A percentile compares a stretch with the other conserved stretches of the same genome.
Evolutionary conservation across 2,797 vertebrate species (phyloP).

Genomic region (Artibeus jamaicensis): DNA sequence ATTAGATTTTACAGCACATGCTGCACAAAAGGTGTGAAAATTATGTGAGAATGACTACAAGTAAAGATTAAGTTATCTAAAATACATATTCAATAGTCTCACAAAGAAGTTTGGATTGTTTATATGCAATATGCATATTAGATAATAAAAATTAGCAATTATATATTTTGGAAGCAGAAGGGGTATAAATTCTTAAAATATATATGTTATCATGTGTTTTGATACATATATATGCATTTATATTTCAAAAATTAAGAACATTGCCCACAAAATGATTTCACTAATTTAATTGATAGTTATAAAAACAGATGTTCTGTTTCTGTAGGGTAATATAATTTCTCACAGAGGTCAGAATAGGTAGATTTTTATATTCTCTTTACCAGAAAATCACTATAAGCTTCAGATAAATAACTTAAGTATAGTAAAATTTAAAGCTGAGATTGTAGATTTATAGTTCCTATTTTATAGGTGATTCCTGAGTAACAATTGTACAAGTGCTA

Average conservation of each 20-base stretch:
- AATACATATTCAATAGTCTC: slow-evolving; percentile 39
- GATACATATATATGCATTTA: background rate
- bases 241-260: background rate
- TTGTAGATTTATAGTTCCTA: background rate
- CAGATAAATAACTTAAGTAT: background rate
- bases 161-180: background rate
- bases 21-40: slow-evolving; percentile 23
- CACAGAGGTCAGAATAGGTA: background rate
- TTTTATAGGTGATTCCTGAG: background rate
- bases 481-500: background rate
- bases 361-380: background rate
- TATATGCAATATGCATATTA: background rate
- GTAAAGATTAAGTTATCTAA: slow-evolving; percentile 37
- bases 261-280: background rate
- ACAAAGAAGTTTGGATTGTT: background rate
- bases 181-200: slow-evolving; percentile 10
- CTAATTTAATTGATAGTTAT: background rate
- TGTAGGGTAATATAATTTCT: background rate
- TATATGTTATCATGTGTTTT: background rate
- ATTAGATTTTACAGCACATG: background rate
- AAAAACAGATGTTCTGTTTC: background rate
- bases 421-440: background rate
- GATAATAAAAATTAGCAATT: slow-evolving; percentile 32
- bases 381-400: background rate
- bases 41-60: background rate